Evolutionary conservation across 2,797 vertebrate species (phyloP), one percentile per base, ranked within the genome.

Genomic region (Melanogrammus aeglefinus): DNA sequence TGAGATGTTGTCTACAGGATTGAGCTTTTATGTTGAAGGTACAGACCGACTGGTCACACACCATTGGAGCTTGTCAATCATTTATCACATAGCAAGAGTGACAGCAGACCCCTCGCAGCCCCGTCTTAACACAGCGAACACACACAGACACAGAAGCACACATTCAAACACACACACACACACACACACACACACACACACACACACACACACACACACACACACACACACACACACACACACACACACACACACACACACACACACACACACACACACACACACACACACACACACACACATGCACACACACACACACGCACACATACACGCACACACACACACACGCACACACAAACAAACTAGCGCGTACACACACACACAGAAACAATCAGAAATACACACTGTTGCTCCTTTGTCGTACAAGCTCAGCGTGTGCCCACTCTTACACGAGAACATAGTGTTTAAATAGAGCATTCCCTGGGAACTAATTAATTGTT

Each of bases 21-120:
- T 14, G 33, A 33, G 71, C 24, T 47, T 21, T 39, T 44, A 71
- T 39, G 10, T 41, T 39, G 16, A 41, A 44, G 70, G 3, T 72
- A 44, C 36, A 21, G 36, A 8, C 7, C 73, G 21, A 8, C 35
- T 75, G 41, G 27, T 6, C 27, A 44, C 41, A 74, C 73, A 74
- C 78, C 4, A 38, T 27, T 51, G 72, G 51, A 73, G 57, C 44
- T 29, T 6, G 16, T 84, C 82, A 86, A 74, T 86, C 80, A 79
- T 74, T 57, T n/a, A 31, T 27, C 76, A 78, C 72, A 75, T 4
- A 83, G 13, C 79, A 71, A 73, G 24, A 74, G 33, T 77, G 85
- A 84, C 83, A 80, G 83, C 83, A 81, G 80, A 77, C 83, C 81
- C 74, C 77, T 36, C 13, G 78, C 18, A 81, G 81, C 71, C 71